Evolutionary conservation across 2,113 vertebrate genomes (phyloP), one percentile per base, ranked within the genome.

Genomic region (Alligator sinensis): DNA sequence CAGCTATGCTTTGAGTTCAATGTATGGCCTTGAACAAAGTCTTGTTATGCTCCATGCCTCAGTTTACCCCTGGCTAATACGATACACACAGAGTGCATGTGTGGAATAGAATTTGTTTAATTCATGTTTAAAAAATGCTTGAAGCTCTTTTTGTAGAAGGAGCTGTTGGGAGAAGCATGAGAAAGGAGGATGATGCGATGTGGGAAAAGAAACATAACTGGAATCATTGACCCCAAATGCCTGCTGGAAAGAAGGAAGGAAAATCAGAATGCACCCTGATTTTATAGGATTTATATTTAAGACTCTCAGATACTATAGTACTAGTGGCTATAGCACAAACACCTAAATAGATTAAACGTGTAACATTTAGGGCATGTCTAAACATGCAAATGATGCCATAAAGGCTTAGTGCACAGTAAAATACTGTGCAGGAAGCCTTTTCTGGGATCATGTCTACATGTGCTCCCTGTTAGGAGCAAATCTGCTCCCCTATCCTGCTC

Each of bases 21-120:
- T 54, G 77, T 70, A 87, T 64, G 64, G 75, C 68, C 90, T 85
- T 92, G 87, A 93, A 77, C 93, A 94, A 93, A 64, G 34, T 78
- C 92, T 60, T 89, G 87, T 84, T 87, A 63, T 64, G 54, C 63
- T 92, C 54, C 77, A 22, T 59, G 54, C 74, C 89, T 88, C 91
- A 96, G 60, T 55, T 92, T 94, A 82, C 85, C 61, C 79, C 38
- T 81, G 85, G 63, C 87, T 62, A 89, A 66, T 74, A 88, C 34
- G 24, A 38, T 24, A 91, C 11, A 91, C 60, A 88, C n/a, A 1
- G 4, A 74, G 75, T 92, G 92, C 14, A 83, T 34, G 25, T 10
- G 58, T 86, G 54, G 91, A 84, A 27, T n/a, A 80, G 87, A 91
- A 38, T n/a, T 89, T 85, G 83, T 85, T 72, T 93, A 18, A 47